phyloP scores from a whole-genome alignment of 1,140 invertebrate genomes.

The Polypedilum vanderplanki region DNA sequence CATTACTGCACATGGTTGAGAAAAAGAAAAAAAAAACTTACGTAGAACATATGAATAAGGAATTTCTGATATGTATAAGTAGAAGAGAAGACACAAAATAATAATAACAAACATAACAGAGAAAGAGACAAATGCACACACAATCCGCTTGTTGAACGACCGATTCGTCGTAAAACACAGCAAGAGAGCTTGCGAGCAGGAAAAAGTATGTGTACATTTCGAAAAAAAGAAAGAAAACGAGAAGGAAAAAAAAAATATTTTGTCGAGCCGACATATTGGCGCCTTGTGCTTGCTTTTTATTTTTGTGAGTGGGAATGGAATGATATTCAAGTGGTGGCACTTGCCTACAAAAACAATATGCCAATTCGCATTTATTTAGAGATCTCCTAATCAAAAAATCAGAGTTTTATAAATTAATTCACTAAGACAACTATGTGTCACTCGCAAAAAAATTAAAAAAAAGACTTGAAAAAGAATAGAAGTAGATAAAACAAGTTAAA shows the following conservation, averaged over 20 bases:
- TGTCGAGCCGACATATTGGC: constrained; percentile 22
- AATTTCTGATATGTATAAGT: not conserved
- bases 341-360: constrained; percentile 13
- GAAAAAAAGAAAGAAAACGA: constrained; percentile 23
- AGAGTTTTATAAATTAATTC: not conserved
- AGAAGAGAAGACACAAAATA: not conserved
- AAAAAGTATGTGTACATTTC: not conserved
- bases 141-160: constrained; percentile 26
- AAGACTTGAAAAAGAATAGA: not conserved
- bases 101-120: not conserved
- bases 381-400: not conserved
- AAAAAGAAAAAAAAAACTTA: too few species aligned
- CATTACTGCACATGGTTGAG: not conserved
- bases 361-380: not conserved
- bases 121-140: constrained; percentile 1
- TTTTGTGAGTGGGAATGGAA: not conserved
- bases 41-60: not conserved
- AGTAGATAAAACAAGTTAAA: not conserved
- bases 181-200: not conserved
- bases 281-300: constrained; percentile 5
- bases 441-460: not conserved
- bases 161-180: constrained; percentile 26
- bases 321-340: not conserved
- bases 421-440: not conserved
- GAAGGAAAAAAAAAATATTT: constrained; percentile 28